Conservation (phyloP, 2,113 vertebrate species). For the Astatoreochromis straeleni region DNA sequence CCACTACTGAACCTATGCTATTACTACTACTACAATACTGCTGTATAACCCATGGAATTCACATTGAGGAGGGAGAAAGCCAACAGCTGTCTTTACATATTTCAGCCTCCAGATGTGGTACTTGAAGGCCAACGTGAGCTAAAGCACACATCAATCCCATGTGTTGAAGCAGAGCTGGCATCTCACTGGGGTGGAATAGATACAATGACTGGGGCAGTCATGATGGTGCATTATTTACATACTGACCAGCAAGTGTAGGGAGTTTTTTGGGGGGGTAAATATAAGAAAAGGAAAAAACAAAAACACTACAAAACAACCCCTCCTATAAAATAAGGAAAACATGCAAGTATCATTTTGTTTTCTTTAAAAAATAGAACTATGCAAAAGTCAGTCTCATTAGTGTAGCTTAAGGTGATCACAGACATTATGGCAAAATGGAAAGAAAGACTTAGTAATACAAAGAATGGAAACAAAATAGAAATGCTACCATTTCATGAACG, state of each 20-base stretch:
- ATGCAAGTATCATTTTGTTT: constrained; percentile 40
- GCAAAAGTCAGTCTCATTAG: constrained; percentile 73
- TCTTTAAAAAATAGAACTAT: constrained; percentile 68
- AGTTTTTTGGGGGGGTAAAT: constrained; percentile 15
- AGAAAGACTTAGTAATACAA: constrained; percentile 28
- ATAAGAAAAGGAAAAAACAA: not conserved
- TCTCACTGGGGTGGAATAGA: constrained; percentile 45
- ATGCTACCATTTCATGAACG: constrained; percentile 46
- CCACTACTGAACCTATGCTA: constrained; percentile 29
- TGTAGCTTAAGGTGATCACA: constrained; percentile 74
- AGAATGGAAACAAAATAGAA: not conserved
- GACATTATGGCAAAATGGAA: constrained; percentile 52
- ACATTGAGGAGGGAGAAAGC: constrained; percentile 69
- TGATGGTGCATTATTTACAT: constrained; percentile 63
- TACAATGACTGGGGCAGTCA: constrained; percentile 39
- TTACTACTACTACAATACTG: constrained; percentile 75
- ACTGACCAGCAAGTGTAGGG: constrained; percentile 55
- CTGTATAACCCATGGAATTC: constrained; percentile 63
- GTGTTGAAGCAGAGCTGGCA: constrained; percentile 44
- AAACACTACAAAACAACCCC: constrained; percentile 11
- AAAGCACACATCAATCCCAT: constrained; percentile 29
- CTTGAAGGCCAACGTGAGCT: constrained; percentile 33
- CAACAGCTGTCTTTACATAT: constrained; percentile 25
- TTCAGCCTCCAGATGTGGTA: constrained; percentile 38
- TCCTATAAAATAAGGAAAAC: constrained; percentile 44